These are phyloP conservation scores for Etheostoma cragini DNA, from an alignment of 2,113 vertebrate genomes.

Conservation along the genomic window DNA sequence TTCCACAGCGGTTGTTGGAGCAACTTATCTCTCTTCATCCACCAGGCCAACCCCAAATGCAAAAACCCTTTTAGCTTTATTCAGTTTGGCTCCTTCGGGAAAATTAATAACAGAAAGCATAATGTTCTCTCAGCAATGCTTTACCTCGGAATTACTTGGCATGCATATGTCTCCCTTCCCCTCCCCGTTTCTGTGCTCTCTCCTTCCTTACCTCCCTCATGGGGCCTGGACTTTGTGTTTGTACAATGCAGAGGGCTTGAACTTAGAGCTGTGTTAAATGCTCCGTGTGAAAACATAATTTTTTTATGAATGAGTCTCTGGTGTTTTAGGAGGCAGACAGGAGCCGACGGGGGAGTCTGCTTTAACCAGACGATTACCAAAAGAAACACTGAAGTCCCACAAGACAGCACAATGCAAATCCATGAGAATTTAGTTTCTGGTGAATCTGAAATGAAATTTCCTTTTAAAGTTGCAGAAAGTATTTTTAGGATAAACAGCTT, in stretches of 20 bases:
- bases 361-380: slow-evolving; percentile 56
- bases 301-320: slow-evolving; percentile 58
- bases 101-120: slow-evolving; percentile 56
- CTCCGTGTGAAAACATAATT: slow-evolving; percentile 63
- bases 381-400: slow-evolving; percentile 52
- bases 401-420: slow-evolving; percentile 46
- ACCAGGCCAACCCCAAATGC: slow-evolving; percentile 38
- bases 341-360: slow-evolving; percentile 13
- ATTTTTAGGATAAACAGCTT: not conserved
- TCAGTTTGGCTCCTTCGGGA: slow-evolving; percentile 43
- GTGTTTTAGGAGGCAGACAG: slow-evolving; percentile 41
- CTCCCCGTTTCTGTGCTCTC: not conserved
- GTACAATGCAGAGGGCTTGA: slow-evolving; percentile 64
- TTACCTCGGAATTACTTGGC: slow-evolving; percentile 42
- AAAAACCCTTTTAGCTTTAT: slow-evolving; percentile 43
- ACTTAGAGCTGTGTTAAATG: slow-evolving; percentile 59
- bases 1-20: slow-evolving; percentile 10
- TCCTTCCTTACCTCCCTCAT: not conserved
- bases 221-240: slow-evolving; percentile 52
- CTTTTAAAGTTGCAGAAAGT: not conserved
- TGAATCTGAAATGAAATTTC: slow-evolving; percentile 18
- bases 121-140: slow-evolving; percentile 38
- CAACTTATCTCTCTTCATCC: slow-evolving; percentile 51
- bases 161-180: slow-evolving; percentile 17
- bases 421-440: slow-evolving; percentile 27